Evolutionary conservation across 2,888 invertebrate genomes (phyloP).

Genomic region (Pyrrhia umbra): DNA sequence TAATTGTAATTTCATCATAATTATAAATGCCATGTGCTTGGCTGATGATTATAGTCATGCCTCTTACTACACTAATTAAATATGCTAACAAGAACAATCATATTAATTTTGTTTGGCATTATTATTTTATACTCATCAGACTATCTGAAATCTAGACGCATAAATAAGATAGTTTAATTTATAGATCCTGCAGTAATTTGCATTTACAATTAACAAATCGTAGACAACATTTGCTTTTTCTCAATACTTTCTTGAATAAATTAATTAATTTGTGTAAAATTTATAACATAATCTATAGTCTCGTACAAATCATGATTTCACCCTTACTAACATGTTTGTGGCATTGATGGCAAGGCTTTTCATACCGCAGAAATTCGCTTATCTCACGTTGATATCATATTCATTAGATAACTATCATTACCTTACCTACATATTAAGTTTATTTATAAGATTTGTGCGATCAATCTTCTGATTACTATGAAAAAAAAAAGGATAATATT

Average conservation of each 20-base stretch:
- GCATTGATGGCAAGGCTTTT: constrained; percentile 12
- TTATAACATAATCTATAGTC: too few relatives aligned
- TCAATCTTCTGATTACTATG: constrained; percentile 4
- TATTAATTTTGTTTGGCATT: too few relatives aligned
- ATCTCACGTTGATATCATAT: constrained; percentile 1
- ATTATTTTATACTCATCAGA: too few relatives aligned
- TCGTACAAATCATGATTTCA: background rate
- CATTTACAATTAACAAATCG: too few relatives aligned
- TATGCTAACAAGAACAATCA: too few relatives aligned
- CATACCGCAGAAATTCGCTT: constrained; percentile 6
- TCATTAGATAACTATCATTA: constrained; percentile 2
- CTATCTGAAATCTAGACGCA: too few relatives aligned
- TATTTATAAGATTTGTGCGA: constrained; percentile 4
- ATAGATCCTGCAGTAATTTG: too few relatives aligned
- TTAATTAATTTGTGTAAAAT: background rate
- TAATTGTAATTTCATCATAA: background rate
- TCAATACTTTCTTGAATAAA: background rate
- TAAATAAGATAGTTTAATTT: too few relatives aligned
- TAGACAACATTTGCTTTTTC: background rate
- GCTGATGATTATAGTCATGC: background rate
- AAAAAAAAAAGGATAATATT: background rate
- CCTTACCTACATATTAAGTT: background rate
- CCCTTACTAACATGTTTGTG: constrained; percentile 1
- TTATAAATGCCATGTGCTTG: too few relatives aligned
- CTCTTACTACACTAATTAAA: background rate